Percentiles rank a stretch among this genome's conserved stretches.
These are phyloP conservation scores for Tiaroga cobitis DNA, from an alignment of 2,797 vertebrate genomes.

Conservation along the genomic window DNA sequence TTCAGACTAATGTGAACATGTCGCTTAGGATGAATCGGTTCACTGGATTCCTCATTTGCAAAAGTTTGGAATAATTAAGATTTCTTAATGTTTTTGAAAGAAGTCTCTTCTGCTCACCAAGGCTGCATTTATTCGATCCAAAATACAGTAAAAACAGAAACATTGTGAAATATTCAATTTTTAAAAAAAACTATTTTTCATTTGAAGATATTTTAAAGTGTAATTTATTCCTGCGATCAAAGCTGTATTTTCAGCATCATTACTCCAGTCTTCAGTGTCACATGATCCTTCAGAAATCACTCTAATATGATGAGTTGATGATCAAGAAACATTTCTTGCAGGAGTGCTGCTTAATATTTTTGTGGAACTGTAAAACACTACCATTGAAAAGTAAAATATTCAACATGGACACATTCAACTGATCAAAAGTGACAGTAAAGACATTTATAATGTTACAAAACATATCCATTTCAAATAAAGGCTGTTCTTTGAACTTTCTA, in stretches of 20 bases:
- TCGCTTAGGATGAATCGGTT: not conserved
- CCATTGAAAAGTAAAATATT: not conserved
- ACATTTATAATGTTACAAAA: not conserved
- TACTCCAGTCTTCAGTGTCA: not conserved
- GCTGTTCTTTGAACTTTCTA: too few species aligned
- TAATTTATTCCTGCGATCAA: too few species aligned
- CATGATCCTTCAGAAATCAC: not conserved
- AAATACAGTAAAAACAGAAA: too few species aligned
- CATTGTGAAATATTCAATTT: too few species aligned
- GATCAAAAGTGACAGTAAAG: too few species aligned
- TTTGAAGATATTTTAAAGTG: too few species aligned
- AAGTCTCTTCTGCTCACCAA: not conserved
- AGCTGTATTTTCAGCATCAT: not conserved
- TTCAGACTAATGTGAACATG: not conserved
- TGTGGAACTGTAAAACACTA: not conserved
- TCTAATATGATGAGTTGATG: fast-evolving
- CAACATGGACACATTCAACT: too few species aligned
- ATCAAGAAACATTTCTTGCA: not conserved
- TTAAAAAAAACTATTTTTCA: too few species aligned
- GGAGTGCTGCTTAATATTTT: too few species aligned
- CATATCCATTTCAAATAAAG: not conserved
- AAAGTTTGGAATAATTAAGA: too few species aligned
- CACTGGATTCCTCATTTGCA: not conserved
- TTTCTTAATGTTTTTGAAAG: too few species aligned
- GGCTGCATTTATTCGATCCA: not conserved